These are phyloP conservation scores for Mythimna ferrago DNA, from an alignment of 2,888 invertebrate genomes.

Conservation along the genomic window DNA sequence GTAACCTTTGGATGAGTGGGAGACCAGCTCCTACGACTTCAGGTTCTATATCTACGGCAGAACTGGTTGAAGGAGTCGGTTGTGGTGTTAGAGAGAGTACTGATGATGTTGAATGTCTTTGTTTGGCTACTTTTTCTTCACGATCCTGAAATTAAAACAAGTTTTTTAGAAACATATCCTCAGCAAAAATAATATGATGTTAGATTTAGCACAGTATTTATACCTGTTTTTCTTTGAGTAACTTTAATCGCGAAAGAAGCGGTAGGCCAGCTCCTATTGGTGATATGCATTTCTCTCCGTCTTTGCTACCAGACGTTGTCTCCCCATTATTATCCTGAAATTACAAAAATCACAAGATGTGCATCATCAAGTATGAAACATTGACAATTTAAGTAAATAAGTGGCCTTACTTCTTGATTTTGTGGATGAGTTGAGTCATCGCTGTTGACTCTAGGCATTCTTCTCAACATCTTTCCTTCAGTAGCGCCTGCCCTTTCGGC, in stretches of 20 bases:
- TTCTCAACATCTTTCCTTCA: constrained; percentile 91
- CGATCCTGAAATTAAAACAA: constrained; percentile 80
- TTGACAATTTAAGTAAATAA: not conserved
- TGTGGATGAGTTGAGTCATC: constrained; percentile 91
- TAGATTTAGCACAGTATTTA: not conserved
- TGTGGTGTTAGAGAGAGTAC: constrained; percentile 85
- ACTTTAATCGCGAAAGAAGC: constrained; percentile 93
- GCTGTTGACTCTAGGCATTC: constrained; percentile 94
- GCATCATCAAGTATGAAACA: not conserved
- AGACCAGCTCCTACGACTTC: constrained; percentile 93
- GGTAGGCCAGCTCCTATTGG: constrained; percentile 96
- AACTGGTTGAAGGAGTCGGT: constrained; percentile 91
- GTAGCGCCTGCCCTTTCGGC: constrained; percentile 79
- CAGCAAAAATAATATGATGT: not conserved
- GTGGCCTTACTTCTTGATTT: constrained; percentile 69
- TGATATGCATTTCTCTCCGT: constrained; percentile 92
- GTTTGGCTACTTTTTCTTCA: constrained; percentile 88
- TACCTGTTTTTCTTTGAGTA: constrained; percentile 96
- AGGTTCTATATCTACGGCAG: constrained; percentile 90
- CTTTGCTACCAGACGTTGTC: constrained; percentile 85
- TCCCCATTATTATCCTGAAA: constrained; percentile 85
- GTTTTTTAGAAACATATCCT: not conserved
- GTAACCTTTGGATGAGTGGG: constrained; percentile 94
- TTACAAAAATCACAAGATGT: not conserved
- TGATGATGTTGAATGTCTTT: constrained; percentile 83